Evolutionary conservation across 2,888 invertebrate species (phyloP).

Genomic region (Hirtodrosophila alboralis): DNA sequence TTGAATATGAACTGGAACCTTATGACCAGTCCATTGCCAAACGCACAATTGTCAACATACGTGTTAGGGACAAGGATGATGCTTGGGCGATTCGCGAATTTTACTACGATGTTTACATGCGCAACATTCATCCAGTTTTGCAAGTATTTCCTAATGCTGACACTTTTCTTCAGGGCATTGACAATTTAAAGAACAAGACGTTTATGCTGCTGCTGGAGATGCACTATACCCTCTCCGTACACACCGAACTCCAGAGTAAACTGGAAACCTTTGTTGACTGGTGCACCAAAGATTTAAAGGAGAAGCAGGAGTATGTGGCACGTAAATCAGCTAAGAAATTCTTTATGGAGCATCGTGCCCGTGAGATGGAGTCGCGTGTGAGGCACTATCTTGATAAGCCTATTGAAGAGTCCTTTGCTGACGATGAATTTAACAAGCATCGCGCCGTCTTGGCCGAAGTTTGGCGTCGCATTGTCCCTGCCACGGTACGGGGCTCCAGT

Average conservation of each 20-base stretch:
- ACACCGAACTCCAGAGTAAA: constrained; percentile 77
- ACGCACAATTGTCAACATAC: constrained; percentile 75
- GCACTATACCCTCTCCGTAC: constrained; percentile 80
- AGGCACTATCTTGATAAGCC: constrained; percentile 63
- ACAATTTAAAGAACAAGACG: constrained; percentile 80
- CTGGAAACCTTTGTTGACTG: constrained; percentile 78
- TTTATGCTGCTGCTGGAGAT: constrained; percentile 81
- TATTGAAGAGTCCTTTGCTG: constrained; percentile 67
- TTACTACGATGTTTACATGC: constrained; percentile 80
- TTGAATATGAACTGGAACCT: constrained; percentile 74
- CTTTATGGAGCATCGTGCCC: constrained; percentile 80
- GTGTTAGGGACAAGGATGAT: constrained; percentile 81
- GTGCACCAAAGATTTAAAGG: constrained; percentile 77
- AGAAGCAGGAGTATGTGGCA: constrained; percentile 78
- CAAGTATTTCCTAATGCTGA: constrained; percentile 79
- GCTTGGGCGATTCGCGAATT: constrained; percentile 82
- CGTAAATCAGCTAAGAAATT: constrained; percentile 81
- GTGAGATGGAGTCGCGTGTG: constrained; percentile 66
- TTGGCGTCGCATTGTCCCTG: constrained; percentile 78
- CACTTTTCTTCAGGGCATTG: constrained; percentile 75
- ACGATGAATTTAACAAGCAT: constrained; percentile 64
- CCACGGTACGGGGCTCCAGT: constrained; percentile 68
- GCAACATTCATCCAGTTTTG: constrained; percentile 76
- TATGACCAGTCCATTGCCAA: constrained; percentile 80
- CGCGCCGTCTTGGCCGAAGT: constrained; percentile 76